These are phyloP conservation scores for Pao palembangensis DNA, from an alignment of 2,113 vertebrate genomes.

Conservation along the genomic window DNA sequence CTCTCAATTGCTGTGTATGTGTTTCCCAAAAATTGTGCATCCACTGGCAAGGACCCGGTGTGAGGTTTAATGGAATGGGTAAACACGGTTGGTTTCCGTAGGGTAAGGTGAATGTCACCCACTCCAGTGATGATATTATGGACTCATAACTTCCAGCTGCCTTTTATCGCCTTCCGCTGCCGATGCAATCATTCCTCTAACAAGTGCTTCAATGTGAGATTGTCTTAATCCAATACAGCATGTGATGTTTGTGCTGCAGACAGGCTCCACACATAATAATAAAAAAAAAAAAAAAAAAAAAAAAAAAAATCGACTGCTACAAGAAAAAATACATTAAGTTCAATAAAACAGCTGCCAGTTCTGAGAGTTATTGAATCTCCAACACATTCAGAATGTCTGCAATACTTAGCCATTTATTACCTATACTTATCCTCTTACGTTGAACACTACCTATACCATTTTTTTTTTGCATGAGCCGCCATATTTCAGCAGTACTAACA, in stretches of 20 bases:
- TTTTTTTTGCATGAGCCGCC: too few relatives aligned
- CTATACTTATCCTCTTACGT: too few relatives aligned
- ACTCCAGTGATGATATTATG: constrained; percentile 4
- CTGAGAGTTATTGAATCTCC: not conserved
- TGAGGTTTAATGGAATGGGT: constrained; percentile 26
- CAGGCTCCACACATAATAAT: too few relatives aligned
- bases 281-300: too few relatives aligned
- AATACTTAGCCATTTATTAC: too few relatives aligned
- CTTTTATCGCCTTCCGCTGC: not conserved
- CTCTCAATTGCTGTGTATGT: constrained; percentile 26
- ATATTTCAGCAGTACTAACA: too few relatives aligned
- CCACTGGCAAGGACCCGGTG: constrained; percentile 12
- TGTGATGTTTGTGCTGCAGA: too few relatives aligned
- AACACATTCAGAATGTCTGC: not conserved
- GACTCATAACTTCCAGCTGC: constrained; percentile 5
- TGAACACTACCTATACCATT: too few relatives aligned
- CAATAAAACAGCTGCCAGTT: not conserved
- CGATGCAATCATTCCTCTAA: not conserved
- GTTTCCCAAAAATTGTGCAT: constrained; percentile 22
- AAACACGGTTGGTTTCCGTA: constrained; percentile 9
- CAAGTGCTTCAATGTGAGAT: not conserved
- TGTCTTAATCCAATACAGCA: too few relatives aligned
- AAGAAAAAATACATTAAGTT: not conserved
- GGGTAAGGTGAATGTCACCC: constrained; percentile 12
- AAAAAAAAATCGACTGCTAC: too few relatives aligned